Evolutionary conservation across 37 sponge, comb jelly and placozoan species (phyloP), one percentile per base, ranked within the genome.

Genomic region (Spongia lamella): DNA sequence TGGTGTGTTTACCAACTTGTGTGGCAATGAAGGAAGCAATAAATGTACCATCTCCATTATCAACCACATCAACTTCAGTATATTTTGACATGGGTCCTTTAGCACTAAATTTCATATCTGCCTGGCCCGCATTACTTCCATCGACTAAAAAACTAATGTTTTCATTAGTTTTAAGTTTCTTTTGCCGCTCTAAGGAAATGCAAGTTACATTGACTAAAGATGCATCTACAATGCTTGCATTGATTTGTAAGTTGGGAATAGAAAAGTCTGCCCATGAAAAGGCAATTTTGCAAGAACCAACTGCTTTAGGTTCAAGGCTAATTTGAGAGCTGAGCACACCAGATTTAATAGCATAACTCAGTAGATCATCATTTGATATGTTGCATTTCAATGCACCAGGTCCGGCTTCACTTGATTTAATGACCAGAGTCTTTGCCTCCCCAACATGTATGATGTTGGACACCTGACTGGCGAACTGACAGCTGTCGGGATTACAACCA

Each of bases 321-420:
- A 43, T 43, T 9, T 43, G 47, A 9, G 47, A 43, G 47, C 47
- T 43, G 47, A 43, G 47, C 9, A 9, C 9, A 43, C 47, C 47
- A 43, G 47, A 9, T 43, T 43, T 43, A 43, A 43, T 9, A 20
- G 62, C 25, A 43, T 9, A 13, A 43, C 9, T 9, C 47, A 43
- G 9, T 43, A 43, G 47, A 9, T 43, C 47, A 29, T 38, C 5
- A 56, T 56, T 62, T 0, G 61, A 33, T 16, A 82, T 21, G 38
- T 63, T 60, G 0, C 26, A 20, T 9, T 58, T 9, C 3, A 94
- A 83, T 66, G 79, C 63, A 0, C 95, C 92, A 19, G 84, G 83
- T 0, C 95, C 95, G 20, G 89, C 85, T 19, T 80, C 63, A 5
- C 36, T 37, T 2, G 88, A 83, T 56, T 87, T 56, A 20, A 94